Evolutionary conservation across 2,888 invertebrate species (phyloP).

Genomic region (Brachyptera risi): DNA sequence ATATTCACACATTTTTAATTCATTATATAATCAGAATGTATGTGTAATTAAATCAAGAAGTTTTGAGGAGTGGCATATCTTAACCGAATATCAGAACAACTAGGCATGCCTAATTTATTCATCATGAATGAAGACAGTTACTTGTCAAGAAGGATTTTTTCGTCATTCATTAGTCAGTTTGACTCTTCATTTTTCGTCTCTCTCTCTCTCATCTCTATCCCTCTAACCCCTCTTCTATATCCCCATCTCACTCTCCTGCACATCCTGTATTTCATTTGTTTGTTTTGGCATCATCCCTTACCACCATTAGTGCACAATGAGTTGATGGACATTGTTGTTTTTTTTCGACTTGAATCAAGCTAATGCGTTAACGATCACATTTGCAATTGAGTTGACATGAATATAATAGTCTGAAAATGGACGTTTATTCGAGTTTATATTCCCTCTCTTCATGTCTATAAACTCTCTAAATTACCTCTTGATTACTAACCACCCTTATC

Average conservation of each 20-base stretch:
- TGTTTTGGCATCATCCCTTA: neutral
- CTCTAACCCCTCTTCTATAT: neutral
- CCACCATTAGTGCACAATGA: neutral
- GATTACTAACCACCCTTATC: no score
- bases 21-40: neutral
- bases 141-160: neutral
- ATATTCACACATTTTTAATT: no score
- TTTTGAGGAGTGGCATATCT: neutral
- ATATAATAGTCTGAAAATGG: no score
- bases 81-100: neutral
- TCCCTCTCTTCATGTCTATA: no score
- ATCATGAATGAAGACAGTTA: conserved; percentile 2
- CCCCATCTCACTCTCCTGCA: no score
- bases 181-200: no score
- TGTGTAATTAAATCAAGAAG: no score
- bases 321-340: neutral
- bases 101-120: conserved; percentile 7
- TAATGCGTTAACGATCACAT: no score
- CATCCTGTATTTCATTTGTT: neutral
- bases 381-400: no score
- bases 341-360: no score
- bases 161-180: neutral
- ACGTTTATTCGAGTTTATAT: no score
- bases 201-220: neutral
- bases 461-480: no score